Evolutionary conservation across 1,140 invertebrate genomes (phyloP).

Genomic region (Triops cancriformis): DNA sequence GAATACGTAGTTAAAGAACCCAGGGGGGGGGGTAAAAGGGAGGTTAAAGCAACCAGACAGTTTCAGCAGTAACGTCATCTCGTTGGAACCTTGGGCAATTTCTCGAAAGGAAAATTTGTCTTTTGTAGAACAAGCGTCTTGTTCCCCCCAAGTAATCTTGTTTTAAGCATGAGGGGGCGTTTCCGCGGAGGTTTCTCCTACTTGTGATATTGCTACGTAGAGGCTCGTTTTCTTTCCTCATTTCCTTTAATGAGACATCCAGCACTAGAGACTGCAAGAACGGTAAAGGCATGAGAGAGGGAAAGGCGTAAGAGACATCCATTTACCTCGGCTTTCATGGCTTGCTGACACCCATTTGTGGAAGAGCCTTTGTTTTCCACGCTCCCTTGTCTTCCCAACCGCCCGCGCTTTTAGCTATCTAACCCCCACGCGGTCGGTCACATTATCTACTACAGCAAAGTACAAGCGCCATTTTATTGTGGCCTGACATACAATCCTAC

Average conservation of each 20-base stretch:
- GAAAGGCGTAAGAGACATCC: not conserved
- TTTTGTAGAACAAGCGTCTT: no score
- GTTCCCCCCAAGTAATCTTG: not conserved
- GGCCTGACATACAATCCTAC: no score
- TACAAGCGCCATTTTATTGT: not conserved
- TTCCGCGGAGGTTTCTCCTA: not conserved
- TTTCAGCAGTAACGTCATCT: no score
- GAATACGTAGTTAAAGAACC: no score
- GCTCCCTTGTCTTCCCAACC: not conserved
- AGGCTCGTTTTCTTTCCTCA: not conserved
- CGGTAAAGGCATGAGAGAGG: no score
- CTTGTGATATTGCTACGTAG: not conserved
- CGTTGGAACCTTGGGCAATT: no score
- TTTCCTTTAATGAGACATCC: not conserved
- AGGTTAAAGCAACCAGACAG: no score
- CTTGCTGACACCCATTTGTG: slow-evolving; percentile 9
- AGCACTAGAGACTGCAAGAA: not conserved
- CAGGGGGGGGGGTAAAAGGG: no score
- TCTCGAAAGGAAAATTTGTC: no score
- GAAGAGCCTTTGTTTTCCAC: slow-evolving; percentile 3
- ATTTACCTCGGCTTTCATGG: slow-evolving; percentile 7
- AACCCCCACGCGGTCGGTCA: not conserved
- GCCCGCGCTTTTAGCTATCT: not conserved
- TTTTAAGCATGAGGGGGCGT: not conserved
- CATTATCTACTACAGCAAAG: not conserved